phyloP scores from a whole-genome alignment of 2,888 invertebrate species.

The Poecilus cupreus region DNA sequence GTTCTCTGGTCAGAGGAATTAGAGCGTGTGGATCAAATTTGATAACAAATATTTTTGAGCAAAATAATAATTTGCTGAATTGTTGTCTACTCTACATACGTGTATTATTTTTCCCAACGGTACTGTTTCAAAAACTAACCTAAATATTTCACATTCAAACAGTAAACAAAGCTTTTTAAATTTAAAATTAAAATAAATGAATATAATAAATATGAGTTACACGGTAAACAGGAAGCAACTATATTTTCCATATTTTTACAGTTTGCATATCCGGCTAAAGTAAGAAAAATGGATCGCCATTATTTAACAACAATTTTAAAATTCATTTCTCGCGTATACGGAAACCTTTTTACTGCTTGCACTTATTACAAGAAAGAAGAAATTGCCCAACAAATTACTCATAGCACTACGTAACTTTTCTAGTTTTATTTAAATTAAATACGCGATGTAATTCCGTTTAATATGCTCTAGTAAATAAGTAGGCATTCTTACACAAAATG shows the following conservation, averaged over 20 bases:
- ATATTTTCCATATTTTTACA: not conserved
- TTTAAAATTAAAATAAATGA: not conserved
- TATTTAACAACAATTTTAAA: not conserved
- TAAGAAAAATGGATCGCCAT: not conserved
- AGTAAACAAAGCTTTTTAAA: not conserved
- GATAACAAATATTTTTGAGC: too few relatives aligned
- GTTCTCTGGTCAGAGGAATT: too few relatives aligned
- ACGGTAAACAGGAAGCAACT: not conserved
- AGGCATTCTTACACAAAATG: not conserved
- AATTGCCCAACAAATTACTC: slow-evolving; percentile 14
- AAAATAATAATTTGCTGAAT: too few relatives aligned
- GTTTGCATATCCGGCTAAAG: not conserved
- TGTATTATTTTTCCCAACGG: not conserved
- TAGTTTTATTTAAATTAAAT: not conserved
- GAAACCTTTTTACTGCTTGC: not conserved
- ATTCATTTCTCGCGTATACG: not conserved
- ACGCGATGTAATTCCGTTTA: slow-evolving; percentile 10
- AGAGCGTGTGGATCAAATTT: too few relatives aligned
- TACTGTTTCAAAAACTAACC: not conserved
- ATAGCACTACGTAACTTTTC: not conserved
- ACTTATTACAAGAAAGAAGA: not conserved
- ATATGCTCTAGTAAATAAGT: slow-evolving; percentile 2
- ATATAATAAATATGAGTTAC: too few relatives aligned
- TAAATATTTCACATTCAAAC: slow-evolving; percentile 1
- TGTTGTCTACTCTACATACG: too few relatives aligned